Conservation (phyloP, 2,113 vertebrate species). For the human (Homo sapiens) region GRCh38 chr11:86607001-86607500, state of each 20-base stretch:
- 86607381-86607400: background rate
- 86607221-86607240: background rate
- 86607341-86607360: background rate
- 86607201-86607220: background rate
- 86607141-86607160: background rate
- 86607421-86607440: background rate
- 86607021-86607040: background rate
- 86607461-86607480: background rate
- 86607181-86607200: background rate
- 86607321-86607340: background rate
- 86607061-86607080: background rate
- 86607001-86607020: slow-evolving; percentile 12
- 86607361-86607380: background rate
- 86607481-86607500: background rate
- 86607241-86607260: background rate
- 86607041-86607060: background rate
- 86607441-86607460: background rate
- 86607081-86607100: background rate
- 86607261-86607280: background rate
- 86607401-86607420: background rate
- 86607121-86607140: background rate
- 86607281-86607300: background rate
- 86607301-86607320: background rate
- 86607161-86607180: background rate
- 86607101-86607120: background rate